These are phyloP conservation scores for Eristalis pertinax DNA, from an alignment of 2,888 invertebrate species.

Conservation along the genomic window DNA sequence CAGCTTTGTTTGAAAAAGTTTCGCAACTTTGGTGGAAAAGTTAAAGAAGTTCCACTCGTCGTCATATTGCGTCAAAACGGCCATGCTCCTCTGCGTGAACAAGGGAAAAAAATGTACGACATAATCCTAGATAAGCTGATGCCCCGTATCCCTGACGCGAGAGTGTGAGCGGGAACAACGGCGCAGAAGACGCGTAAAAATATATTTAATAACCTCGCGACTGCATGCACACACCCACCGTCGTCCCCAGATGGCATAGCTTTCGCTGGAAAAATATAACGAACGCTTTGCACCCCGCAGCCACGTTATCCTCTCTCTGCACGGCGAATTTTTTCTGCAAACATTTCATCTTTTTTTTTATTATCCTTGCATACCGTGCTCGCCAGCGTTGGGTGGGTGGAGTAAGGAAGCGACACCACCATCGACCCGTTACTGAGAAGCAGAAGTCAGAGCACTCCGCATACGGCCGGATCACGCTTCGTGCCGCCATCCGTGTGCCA, in stretches of 20 bases:
- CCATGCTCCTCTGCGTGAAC: background rate
- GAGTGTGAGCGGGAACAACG: background rate
- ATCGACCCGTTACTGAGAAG: constrained; percentile 1
- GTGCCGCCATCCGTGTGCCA: no score
- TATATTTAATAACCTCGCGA: constrained; percentile 20
- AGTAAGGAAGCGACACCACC: no score
- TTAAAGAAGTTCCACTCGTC: constrained; percentile 21
- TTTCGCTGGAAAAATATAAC: background rate
- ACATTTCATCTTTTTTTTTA: constrained; percentile 9
- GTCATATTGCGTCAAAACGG: constrained; percentile 2
- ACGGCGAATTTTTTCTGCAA: constrained; percentile 7
- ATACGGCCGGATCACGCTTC: constrained; percentile 4
- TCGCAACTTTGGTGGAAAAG: constrained; percentile 12
- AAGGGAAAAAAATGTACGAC: background rate
- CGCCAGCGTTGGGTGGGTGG: background rate
- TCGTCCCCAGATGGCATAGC: background rate
- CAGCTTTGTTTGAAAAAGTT: background rate
- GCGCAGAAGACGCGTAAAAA: constrained; percentile 22
- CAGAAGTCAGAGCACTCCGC: constrained; percentile 13
- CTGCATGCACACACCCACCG: background rate
- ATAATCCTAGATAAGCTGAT: constrained; percentile 38
- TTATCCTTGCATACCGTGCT: constrained; percentile 16
- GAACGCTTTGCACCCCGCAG: constrained; percentile 4
- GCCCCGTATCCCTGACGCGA: background rate
- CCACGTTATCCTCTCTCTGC: constrained; percentile 12